Base-by-base conservation (phyloP, 2,888 invertebrate species). In the Euspilapteryx auroguttella region DNA sequence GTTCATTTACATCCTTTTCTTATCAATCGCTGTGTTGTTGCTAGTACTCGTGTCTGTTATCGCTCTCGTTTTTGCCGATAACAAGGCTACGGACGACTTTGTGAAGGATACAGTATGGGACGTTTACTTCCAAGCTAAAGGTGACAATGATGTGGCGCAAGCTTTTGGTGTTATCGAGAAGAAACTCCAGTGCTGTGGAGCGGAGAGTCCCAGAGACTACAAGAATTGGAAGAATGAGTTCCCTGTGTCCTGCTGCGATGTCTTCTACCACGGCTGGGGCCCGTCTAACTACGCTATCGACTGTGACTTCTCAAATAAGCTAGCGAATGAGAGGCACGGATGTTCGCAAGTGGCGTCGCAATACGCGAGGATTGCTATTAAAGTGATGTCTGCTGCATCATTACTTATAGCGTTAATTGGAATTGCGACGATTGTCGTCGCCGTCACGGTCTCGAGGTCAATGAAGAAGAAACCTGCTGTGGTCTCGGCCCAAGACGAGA, bases 101-200 rank as follows among this genome's bases (percentile, higher is more conserved):
- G 44, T 75, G 3, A 53, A 59, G 24, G 71, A 73, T 29, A 54
- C 73, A 0, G 52, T 73, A 2, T 71, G 66, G 68, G 73, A 75
- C 24, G 63, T 53, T 0, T 73, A 53, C 31, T 56, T 49, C 32
- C 55, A 61, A 30, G 47, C 61, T 41, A 59, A 61, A 33, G 47
- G 41, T 0, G 51, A 69, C 12, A 43, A 37, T 0, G 46, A 48
- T 0, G 45, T 61, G 0, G 58, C 55, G 3, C 22, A 33, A 0
- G 42, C 53, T 0, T 73, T 64, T 14, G 62, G 61, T 0, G 35
- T 38, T 1, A 47, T 75, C 21, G 73, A 75, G 42, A 57, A 49
- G 33, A 56, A 62, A 12, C 35, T 66, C 27, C 69, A 71, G 21
- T 75, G 73, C 42, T 75, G 73, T 27, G 73, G 73, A 0, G 65